These are phyloP conservation scores for Mesorhabditis spiculigera DNA, from an alignment of 2,888 invertebrate species.

Conservation along the genomic window DNA sequence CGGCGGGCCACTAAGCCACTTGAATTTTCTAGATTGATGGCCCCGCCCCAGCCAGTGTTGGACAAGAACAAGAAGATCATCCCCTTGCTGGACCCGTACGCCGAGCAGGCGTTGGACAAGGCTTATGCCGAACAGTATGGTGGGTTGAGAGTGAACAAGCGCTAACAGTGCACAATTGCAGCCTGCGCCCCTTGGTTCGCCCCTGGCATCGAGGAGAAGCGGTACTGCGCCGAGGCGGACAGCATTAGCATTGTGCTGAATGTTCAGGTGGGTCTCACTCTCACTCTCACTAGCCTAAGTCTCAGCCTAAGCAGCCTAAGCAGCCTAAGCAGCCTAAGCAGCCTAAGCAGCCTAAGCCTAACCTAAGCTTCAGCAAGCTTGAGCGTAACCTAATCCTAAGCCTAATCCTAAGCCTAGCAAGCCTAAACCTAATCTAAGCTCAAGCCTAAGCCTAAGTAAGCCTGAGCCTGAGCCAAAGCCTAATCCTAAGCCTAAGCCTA, in stretches of 20 bases:
- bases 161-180: slow-evolving; percentile 18
- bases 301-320: no score
- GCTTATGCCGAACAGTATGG: slow-evolving; percentile 56
- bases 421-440: no score
- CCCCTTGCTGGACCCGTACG: slow-evolving; percentile 57
- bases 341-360: no score
- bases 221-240: slow-evolving; percentile 88
- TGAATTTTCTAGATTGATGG: slow-evolving; percentile 54
- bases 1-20: no score
- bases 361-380: no score
- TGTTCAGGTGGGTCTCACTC: slow-evolving; percentile 65
- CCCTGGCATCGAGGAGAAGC: slow-evolving; percentile 66
- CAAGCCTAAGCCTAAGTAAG: no score
- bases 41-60: slow-evolving; percentile 57
- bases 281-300: no score
- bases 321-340: no score
- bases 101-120: slow-evolving; percentile 50
- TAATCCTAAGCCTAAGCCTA: no score
- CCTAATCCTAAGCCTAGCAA: no score
- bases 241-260: slow-evolving; percentile 86
- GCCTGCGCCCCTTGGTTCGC: slow-evolving; percentile 70
- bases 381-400: no score
- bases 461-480: no score
- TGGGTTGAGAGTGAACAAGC: slow-evolving; percentile 9
- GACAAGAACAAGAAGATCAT: slow-evolving; percentile 57